Conservation (phyloP, 2,888 invertebrate genomes). For the Machimus atricapillus region DNA sequence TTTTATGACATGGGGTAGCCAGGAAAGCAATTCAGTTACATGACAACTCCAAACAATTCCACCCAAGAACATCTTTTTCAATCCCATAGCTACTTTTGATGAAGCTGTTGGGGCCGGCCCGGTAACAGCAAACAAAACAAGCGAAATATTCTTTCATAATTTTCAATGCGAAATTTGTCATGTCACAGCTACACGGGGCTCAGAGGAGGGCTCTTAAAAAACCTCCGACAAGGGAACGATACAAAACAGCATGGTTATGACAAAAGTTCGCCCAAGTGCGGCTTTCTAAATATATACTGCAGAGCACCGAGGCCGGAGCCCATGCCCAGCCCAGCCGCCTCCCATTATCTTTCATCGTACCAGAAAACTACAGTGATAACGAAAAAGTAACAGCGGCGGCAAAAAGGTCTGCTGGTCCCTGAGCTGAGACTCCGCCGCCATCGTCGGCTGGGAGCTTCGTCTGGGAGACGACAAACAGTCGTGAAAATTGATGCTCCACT, state of each 20-base stretch:
- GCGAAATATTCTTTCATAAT: neutral
- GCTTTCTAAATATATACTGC: neutral
- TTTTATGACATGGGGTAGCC: neutral
- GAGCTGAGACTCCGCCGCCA: neutral
- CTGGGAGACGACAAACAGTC: neutral
- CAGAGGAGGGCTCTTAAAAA: neutral
- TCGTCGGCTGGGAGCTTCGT: neutral
- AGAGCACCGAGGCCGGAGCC: neutral
- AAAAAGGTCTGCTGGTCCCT: neutral
- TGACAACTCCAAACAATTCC: neutral
- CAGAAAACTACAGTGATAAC: neutral
- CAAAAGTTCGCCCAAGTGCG: neutral
- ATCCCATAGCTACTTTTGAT: neutral
- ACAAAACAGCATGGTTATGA: neutral
- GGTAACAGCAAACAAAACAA: neutral
- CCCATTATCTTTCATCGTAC: neutral
- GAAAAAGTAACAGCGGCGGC: neutral
- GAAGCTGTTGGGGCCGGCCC: neutral
- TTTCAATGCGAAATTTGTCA: neutral
- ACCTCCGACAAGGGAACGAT: neutral
- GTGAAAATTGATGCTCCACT: conserved; percentile 14
- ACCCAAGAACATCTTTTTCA: neutral
- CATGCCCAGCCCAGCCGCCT: neutral
- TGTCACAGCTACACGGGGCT: neutral
- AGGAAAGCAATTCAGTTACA: neutral